Conservation (phyloP, 2,797 vertebrate species). For the Salarias fasciatus region DNA sequence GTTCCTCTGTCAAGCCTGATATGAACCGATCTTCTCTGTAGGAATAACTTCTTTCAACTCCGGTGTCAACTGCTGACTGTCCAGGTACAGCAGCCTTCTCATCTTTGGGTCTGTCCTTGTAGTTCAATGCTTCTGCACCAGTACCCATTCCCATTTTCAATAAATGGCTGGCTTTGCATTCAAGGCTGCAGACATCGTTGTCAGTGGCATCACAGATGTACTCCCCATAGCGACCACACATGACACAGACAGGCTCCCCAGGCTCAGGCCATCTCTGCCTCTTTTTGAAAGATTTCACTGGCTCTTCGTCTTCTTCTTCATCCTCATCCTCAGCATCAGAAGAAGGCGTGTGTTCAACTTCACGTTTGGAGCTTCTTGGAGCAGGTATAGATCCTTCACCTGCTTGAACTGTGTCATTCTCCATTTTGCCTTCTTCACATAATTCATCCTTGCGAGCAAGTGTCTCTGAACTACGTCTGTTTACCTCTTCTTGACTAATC, state of each 20-base stretch:
- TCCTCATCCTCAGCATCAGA: conserved; percentile 54
- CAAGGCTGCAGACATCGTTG: conserved; percentile 94
- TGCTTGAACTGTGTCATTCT: no score
- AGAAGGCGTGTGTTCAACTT: conserved; percentile 22
- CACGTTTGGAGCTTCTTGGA: conserved; percentile 9
- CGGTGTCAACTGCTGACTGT: neutral
- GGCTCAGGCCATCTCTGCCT: conserved; percentile 92
- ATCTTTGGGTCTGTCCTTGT: conserved; percentile 16
- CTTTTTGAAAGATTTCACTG: conserved; percentile 93
- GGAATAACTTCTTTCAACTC: conserved; percentile 55
- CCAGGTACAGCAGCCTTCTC: no score
- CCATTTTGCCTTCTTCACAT: no score
- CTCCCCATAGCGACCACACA: conserved; percentile 95
- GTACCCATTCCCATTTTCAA: conserved; percentile 74
- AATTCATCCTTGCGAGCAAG: no score
- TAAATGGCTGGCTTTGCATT: conserved; percentile 94
- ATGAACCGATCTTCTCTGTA: conserved; percentile 92
- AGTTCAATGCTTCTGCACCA: conserved; percentile 57
- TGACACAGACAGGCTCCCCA: conserved; percentile 92
- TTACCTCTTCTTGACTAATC: conserved; percentile 20
- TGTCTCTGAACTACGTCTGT: conserved; percentile 22
- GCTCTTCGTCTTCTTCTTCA: conserved; percentile 78
- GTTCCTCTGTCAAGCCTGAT: conserved; percentile 84
- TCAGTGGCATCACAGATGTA: conserved; percentile 96
- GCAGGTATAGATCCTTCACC: neutral